These are phyloP conservation scores for Azorinus chamasolen DNA, from an alignment of 2,888 invertebrate genomes.

Conservation along the genomic window DNA sequence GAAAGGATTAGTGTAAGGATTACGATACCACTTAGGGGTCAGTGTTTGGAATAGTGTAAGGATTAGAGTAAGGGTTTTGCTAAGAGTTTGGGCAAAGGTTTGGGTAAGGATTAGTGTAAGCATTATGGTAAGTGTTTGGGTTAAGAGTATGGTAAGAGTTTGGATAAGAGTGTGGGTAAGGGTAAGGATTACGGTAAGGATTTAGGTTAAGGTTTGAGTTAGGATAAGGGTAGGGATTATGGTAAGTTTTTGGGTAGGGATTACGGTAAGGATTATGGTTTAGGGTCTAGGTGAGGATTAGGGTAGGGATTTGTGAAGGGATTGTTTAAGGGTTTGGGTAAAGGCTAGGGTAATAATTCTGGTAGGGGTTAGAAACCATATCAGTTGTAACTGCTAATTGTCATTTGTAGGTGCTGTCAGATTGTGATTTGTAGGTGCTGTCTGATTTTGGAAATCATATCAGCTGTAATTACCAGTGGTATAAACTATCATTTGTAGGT, in stretches of 20 bases:
- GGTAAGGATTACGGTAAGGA: conserved; percentile 65
- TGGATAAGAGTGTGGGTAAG: conserved; percentile 67
- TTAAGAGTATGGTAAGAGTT: conserved; percentile 66
- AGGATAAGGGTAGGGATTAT: conserved; percentile 59
- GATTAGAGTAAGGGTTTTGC: conserved; percentile 42
- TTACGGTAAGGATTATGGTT: conserved; percentile 52
- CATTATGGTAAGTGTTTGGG: conserved; percentile 67
- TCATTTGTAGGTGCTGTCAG: too few species aligned
- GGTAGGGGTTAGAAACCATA: conserved; percentile 62
- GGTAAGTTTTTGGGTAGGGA: conserved; percentile 51
- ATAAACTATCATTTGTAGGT: too few species aligned
- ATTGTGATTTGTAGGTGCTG: too few species aligned
- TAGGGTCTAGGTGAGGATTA: conserved; percentile 59
- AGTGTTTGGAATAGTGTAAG: conserved; percentile 33
- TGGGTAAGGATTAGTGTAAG: conserved; percentile 64
- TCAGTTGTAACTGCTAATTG: too few species aligned
- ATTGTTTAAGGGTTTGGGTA: conserved; percentile 57
- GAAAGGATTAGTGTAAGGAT: conserved; percentile 1
- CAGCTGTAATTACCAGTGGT: too few species aligned
- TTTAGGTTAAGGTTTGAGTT: conserved; percentile 28
- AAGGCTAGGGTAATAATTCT: conserved; percentile 66
- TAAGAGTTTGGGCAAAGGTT: conserved; percentile 59
- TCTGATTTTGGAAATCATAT: too few species aligned
- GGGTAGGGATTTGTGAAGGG: conserved; percentile 57
- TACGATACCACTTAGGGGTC: too few species aligned